Percentiles rank a stretch among this genome's conserved stretches.
Evolutionary conservation across 2,113 vertebrate species (phyloP).

Genomic region (Bos javanicus): DNA sequence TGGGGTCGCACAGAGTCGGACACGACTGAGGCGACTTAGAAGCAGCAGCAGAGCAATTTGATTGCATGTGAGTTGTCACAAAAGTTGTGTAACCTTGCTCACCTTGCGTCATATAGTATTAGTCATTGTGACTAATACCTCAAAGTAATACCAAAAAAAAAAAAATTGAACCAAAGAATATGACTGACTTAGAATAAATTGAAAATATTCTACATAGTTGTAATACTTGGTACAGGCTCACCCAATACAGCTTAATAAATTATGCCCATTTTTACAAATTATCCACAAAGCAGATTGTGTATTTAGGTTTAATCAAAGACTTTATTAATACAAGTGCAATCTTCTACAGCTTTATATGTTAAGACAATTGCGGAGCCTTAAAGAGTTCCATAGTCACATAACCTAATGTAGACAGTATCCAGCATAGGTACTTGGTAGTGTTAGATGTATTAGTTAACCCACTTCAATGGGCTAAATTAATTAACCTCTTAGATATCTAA

Average conservation of each 20-base stretch:
- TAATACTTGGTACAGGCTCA: constrained; percentile 42
- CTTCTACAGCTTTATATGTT: background rate
- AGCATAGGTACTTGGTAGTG: background rate
- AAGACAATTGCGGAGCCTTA: background rate
- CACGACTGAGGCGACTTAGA: no score
- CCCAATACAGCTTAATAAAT: constrained; percentile 51
- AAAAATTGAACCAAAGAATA: constrained; percentile 52
- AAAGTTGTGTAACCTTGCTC: constrained; percentile 56
- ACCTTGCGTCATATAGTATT: constrained; percentile 49
- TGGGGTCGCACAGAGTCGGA: no score
- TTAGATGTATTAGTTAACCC: constrained; percentile 20
- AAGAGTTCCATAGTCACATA: background rate
- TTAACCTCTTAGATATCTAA: constrained; percentile 31
- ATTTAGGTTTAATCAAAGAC: constrained; percentile 65
- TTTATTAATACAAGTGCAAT: constrained; percentile 49
- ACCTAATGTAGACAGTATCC: background rate
- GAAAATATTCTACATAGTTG: constrained; percentile 54
- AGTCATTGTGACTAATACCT: constrained; percentile 65
- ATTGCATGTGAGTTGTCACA: constrained; percentile 51
- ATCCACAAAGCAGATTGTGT: constrained; percentile 52
- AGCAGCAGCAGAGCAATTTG: constrained; percentile 45
- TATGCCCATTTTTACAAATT: constrained; percentile 31
- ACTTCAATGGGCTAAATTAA: background rate
- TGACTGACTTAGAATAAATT: constrained; percentile 58
- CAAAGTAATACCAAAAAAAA: constrained; percentile 39